Evolutionary conservation across 1,140 invertebrate species (phyloP).

Genomic region (Heliothis subflexa): DNA sequence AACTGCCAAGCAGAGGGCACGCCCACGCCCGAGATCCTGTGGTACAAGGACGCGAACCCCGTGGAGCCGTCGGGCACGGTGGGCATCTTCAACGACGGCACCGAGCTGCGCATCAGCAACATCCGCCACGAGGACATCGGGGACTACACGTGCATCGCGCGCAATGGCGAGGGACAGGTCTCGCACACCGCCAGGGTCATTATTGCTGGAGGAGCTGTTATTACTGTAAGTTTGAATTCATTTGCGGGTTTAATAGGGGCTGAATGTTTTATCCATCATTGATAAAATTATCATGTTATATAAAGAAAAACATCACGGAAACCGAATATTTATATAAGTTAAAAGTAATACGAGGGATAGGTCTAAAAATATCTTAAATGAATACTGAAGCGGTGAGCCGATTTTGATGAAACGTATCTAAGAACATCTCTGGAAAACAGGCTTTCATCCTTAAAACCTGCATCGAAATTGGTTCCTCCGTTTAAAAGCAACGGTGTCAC

Average conservation of each 20-base stretch:
- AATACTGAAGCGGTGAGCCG: too few species aligned
- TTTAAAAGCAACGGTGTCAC: too few species aligned
- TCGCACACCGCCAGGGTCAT: conserved; percentile 97
- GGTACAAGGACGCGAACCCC: conserved; percentile 96
- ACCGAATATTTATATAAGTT: too few species aligned
- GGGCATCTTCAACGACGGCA: conserved; percentile 96
- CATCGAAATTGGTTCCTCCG: too few species aligned
- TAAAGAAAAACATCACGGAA: too few species aligned
- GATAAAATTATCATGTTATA: too few species aligned
- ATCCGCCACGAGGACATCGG: conserved; percentile 97
- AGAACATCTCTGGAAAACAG: too few species aligned
- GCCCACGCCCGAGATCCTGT: conserved; percentile 95
- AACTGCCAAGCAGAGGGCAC: conserved; percentile 98
- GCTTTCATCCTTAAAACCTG: too few species aligned
- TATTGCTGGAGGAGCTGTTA: conserved; percentile 95
- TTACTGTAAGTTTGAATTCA: conserved; percentile 86
- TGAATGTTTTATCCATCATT: neutral
- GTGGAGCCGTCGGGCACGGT: conserved; percentile 94
- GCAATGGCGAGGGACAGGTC: conserved; percentile 97
- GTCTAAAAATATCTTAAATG: too few species aligned
- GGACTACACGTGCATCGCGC: conserved; percentile 97
- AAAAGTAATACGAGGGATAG: too few species aligned
- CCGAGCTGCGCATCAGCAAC: conserved; percentile 95
- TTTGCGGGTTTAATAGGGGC: too few species aligned
- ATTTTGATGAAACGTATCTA: too few species aligned